Evolutionary conservation across 2,797 vertebrate species (phyloP), one percentile per base, ranked within the genome.

Genomic region (Melanotaenia parkinsoni): DNA sequence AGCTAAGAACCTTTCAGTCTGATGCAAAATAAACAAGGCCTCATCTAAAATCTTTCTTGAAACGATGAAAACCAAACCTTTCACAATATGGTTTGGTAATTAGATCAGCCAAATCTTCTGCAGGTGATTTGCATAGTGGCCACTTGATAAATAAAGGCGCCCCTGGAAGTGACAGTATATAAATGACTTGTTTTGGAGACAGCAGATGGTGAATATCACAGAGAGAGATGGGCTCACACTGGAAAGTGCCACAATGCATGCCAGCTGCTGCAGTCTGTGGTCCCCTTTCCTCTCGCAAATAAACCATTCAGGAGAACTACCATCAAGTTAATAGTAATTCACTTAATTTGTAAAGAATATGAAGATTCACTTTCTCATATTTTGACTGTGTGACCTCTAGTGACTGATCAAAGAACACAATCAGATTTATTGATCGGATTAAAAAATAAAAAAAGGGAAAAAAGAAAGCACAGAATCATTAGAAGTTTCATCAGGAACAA

Each of bases 171-270:
- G 95, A 95, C 94, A 95, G 95, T 93, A 94, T 94, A 94, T 96
- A 95, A 96, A 95, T 94, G 93, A 91, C 92, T 95, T 96, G 94
- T 95, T 97, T 96, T 97, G 95, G 95, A 96, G 94, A 96, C 88
- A 95, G 94, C 96, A 98, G 97, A 97, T 97, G 97, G 98, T 92
- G 94, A 89, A 93, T 96, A 95, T 95, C 92, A 92, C 91, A 95
- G 90, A 89, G 95, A 95, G 94, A 92, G 88, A 84, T 90, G 62
- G 89, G 90, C 89, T 94, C 94, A 75, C 80, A 86, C 86, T 89
- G 87, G 83, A 92, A 90, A 90, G 88, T 82, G 84, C 85, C 89
- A 93, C 93, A 93, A 95, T 95, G 91, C 93, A 75, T 90, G 93
- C 94, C 97, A 98, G 97, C 96, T 98, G 97, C 94, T 95, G 93